Conservation (phyloP, 2,888 invertebrate genomes). For the Tiliacea citrago region DNA sequence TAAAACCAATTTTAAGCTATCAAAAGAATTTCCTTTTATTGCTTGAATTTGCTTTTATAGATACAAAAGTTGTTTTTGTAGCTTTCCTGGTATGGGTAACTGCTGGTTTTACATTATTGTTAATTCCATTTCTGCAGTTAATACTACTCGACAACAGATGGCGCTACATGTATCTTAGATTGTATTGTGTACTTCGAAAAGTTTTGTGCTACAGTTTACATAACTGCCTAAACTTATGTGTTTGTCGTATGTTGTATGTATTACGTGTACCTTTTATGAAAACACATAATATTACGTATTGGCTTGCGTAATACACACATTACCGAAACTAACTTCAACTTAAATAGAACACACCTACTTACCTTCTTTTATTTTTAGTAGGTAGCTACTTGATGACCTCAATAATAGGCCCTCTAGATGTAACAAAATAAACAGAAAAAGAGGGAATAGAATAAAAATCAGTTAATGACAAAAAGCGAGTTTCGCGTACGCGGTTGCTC, state of each 20-base stretch:
- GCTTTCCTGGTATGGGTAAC: not conserved
- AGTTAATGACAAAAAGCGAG: constrained; percentile 89
- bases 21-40: not conserved
- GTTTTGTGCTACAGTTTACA: constrained; percentile 39
- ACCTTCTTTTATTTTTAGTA: not conserved
- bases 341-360: not conserved
- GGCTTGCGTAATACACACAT: constrained; percentile 21
- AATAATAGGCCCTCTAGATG: constrained; percentile 11
- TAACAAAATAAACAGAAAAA: constrained; percentile 41
- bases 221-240: constrained; percentile 36
- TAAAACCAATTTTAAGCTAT: not conserved
- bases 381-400: not conserved
- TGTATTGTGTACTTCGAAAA: constrained; percentile 13
- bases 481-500: constrained; percentile 82
- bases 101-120: too few relatives aligned
- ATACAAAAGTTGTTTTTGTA: not conserved
- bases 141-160: constrained; percentile 70
- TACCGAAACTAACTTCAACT: constrained; percentile 5
- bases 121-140: not conserved
- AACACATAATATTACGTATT: constrained; percentile 27
- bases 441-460: constrained; percentile 85
- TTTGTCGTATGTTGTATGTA: constrained; percentile 17
- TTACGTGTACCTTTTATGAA: constrained; percentile 19
- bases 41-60: too few relatives aligned
- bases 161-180: constrained; percentile 35